Evolutionary conservation across 2,888 invertebrate genomes (phyloP).

Genomic region (Phengaris alcon): DNA sequence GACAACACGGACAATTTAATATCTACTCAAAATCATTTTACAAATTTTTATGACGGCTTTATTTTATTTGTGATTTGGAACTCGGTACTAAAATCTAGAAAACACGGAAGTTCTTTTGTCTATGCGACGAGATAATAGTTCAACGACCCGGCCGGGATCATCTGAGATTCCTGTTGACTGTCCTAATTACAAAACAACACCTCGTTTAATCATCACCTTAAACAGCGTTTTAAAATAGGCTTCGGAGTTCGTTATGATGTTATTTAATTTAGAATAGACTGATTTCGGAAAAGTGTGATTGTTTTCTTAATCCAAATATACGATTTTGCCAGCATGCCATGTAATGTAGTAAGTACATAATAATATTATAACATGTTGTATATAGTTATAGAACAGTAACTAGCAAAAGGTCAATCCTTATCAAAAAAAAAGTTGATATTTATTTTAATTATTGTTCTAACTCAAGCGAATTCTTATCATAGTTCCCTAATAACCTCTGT

Average conservation of each 20-base stretch:
- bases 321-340: no score
- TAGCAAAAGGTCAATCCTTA: slow-evolving; percentile 4
- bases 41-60: background rate
- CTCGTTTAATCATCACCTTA: background rate
- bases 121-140: background rate
- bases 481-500: background rate
- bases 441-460: background rate
- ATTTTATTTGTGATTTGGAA: background rate
- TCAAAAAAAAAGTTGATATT: background rate
- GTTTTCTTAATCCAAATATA: no score
- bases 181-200: slow-evolving; percentile 1
- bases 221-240: background rate
- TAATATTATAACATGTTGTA: no score
- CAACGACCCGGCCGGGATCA: background rate
- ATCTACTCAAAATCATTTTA: background rate
- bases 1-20: background rate
- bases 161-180: background rate
- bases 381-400: background rate
- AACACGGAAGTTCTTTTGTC: background rate
- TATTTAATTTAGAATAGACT: no score
- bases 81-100: background rate
- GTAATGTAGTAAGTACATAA: no score
- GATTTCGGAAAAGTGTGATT: no score
- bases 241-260: no score
- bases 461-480: background rate